Evolutionary conservation across 2,113 vertebrate genomes (phyloP).

Genomic region (Petroica traversi): DNA sequence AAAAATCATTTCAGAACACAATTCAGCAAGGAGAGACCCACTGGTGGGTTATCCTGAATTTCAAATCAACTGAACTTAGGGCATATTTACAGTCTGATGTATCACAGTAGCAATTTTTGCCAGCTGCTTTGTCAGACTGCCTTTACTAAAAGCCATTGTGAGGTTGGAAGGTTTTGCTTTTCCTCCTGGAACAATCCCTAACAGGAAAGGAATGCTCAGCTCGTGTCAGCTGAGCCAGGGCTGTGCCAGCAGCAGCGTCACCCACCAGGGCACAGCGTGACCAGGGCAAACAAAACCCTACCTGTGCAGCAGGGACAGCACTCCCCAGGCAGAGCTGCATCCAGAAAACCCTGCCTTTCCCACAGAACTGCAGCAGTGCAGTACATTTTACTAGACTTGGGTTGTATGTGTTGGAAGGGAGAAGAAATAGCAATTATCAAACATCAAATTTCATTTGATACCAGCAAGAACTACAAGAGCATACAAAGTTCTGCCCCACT

Average conservation of each 20-base stretch:
- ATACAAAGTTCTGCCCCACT: neutral
- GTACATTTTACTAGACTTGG: neutral
- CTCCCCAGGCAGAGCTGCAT: neutral
- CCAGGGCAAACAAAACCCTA: neutral
- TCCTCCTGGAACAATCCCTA: neutral
- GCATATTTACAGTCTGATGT: neutral
- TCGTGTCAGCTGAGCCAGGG: neutral
- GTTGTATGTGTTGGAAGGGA: neutral
- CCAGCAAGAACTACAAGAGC: neutral
- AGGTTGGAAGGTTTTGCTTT: neutral
- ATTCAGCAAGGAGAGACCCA: neutral
- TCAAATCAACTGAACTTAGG: neutral
- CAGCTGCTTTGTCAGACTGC: neutral
- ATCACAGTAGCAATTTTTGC: neutral
- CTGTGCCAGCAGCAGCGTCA: constrained; percentile 10
- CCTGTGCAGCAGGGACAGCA: neutral
- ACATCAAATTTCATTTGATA: neutral
- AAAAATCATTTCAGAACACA: neutral
- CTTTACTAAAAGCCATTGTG: neutral
- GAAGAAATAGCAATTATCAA: neutral
- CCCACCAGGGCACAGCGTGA: neutral
- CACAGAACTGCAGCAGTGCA: neutral
- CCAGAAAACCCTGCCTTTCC: neutral
- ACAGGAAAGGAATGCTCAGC: neutral
- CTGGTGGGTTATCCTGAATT: neutral